Base-by-base conservation (phyloP, 1,140 invertebrate species). In the Drosophila carrolli region DNA sequence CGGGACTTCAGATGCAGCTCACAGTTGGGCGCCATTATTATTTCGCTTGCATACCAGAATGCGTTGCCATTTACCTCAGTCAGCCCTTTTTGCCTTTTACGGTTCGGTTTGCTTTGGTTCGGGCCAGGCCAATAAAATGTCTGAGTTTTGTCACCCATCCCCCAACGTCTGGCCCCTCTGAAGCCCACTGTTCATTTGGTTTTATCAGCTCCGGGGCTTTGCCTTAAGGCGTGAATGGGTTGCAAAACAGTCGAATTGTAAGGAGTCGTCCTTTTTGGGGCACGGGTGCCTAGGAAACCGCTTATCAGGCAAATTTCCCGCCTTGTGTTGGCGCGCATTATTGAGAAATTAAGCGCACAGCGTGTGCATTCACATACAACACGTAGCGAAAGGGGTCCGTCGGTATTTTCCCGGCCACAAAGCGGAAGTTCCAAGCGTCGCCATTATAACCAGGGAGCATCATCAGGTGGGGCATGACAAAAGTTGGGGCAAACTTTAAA, bases 331-430 rank as follows among this genome's bases (percentile, higher is more conserved):
- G 58, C 66, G 68, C 68, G 65, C 60, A 78, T 82, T 86, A 88
- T 88, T 88, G 78, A 79, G 79, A 88, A 88, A 86, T 88, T 79
- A 82, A 86, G 83, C 56, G 66, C 54, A 48, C 54, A 68, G 59
- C 79, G 75, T 83, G 78, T 82, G 82, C 73, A 77, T 65, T 81
- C 46, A 19, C 56, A 77, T 50, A 55, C 51, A 61, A 51, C 78
- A 73, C 68, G 62, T 77, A 68, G 59, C 53, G 2, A 61, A n/a
- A 32, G 23, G 46, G 19, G 55, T 65, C 16, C 48, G 13, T 37
- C 19, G 37, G 37, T 35, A 65, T 68, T 53, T 53, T 10, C 60
- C 43, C 43, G 32, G 44, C 14, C n/a, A 48, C 44, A 57, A 10
- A 72, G 44, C 56, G 74, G 62, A 61, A 77, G 56, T 70, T 54